These are phyloP conservation scores for Siniperca obscura DNA, from an alignment of 2,797 vertebrate species.

Conservation along the genomic window DNA sequence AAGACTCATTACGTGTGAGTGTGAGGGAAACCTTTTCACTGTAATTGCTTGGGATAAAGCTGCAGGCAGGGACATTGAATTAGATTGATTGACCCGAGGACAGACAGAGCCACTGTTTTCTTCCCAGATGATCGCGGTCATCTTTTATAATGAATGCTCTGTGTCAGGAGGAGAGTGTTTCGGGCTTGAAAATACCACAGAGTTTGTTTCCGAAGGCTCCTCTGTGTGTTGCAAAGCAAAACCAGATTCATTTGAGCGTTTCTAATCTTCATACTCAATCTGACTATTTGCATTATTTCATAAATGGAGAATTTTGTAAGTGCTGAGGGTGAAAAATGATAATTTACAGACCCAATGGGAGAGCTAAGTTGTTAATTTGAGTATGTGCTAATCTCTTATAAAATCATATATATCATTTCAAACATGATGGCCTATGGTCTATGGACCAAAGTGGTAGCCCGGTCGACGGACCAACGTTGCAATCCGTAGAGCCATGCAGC, in stretches of 20 bases:
- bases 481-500: neutral
- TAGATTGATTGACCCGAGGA: constrained; percentile 50
- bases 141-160: constrained; percentile 53
- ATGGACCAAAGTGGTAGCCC: neutral
- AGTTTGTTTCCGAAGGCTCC: constrained; percentile 5
- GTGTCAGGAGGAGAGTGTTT: constrained; percentile 23
- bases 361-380: neutral
- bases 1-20: constrained; percentile 51
- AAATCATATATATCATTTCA: constrained; percentile 3
- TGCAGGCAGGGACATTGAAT: constrained; percentile 40
- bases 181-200: neutral
- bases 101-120: constrained; percentile 45
- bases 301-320: neutral
- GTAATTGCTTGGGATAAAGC: constrained; percentile 54
- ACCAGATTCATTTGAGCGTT: neutral
- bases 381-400: neutral
- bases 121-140: constrained; percentile 43
- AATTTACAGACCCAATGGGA: neutral
- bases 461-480: neutral
- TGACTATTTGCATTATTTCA: neutral
- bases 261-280: neutral
- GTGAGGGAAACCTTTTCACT: constrained; percentile 44
- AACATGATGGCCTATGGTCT: neutral
- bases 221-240: constrained; percentile 7
- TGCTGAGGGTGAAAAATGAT: neutral